Percentiles rank a stretch among this genome's conserved stretches.
Conservation (phyloP, 2,888 invertebrate genomes). For the Xestia rhomboidea region DNA sequence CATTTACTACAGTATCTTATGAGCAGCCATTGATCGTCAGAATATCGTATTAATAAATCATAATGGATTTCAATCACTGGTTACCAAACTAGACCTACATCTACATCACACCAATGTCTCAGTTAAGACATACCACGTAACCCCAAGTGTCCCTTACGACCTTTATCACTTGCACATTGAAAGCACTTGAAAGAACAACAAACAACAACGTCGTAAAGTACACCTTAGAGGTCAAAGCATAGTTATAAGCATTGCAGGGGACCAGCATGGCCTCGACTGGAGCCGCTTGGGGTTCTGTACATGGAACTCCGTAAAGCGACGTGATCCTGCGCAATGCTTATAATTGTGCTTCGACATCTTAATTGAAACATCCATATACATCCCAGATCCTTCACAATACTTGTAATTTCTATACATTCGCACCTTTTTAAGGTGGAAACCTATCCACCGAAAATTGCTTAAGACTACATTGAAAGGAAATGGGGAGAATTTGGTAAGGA, state of each 20-base stretch:
- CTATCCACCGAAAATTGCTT: conserved; percentile 44
- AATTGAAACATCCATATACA: conserved; percentile 26
- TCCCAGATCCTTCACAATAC: conserved; percentile 52
- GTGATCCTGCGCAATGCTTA: background rate
- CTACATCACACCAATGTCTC: conserved; percentile 14
- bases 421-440: conserved; percentile 28
- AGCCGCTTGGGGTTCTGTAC: background rate
- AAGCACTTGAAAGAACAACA: background rate
- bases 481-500: conserved; percentile 56
- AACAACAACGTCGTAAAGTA: conserved; percentile 12
- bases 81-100: conserved; percentile 30
- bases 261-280: background rate
- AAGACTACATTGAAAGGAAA: conserved; percentile 53
- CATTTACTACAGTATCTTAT: conserved; percentile 28
- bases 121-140: conserved; percentile 17
- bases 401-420: conserved; percentile 41
- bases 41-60: conserved; percentile 27
- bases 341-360: conserved; percentile 18
- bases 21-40: conserved; percentile 7
- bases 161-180: background rate
- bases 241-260: background rate
- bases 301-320: background rate
- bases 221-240: background rate
- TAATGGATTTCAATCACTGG: conserved; percentile 9
- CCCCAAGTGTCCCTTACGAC: conserved; percentile 13